Evolutionary conservation across 2,113 vertebrate genomes (phyloP), one percentile per base, ranked within the genome.

Genomic region (Alaudala cheleensis): DNA sequence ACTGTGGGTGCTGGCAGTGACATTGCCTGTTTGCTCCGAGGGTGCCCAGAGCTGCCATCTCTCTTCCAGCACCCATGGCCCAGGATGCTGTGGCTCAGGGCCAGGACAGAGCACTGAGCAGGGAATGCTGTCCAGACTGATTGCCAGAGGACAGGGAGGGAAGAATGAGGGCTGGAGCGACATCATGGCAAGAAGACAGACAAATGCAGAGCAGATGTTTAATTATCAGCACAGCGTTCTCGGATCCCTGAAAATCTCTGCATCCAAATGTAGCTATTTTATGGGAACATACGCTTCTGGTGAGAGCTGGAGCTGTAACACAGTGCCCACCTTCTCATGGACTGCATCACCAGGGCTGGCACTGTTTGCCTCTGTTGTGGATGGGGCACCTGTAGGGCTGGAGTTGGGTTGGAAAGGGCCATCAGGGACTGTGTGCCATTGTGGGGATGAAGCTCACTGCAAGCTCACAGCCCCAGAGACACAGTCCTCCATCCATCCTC

Each of bases 161-260:
- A 56, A 71, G 23, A 81, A 65, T 0, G 1, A 87, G 31, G 50
- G 54, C 64, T 90, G 51, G 60, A 95, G 62, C 3, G 0, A 42
- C 6, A 4, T 61, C 0, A 0, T 2, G 7, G 60, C 33, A 37
- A 83, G 51, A 73, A 94, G 40, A 81, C 80, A 92, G 80, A 90
- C 92, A 95, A 94, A 92, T 93, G 88, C 88, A 94, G 95, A 97
- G 37, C 96, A 97, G 95, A 97, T 95, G 96, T 96, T 96, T 94
- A 97, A 97, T 95, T 97, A 95, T 93, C 86, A 37, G 54, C 86
- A 81, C 76, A 83, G 80, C 2, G 1, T 92, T 95, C 83, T 78
- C 1, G 0, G 29, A 92, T 94, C 76, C 92, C 67, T 83, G 80
- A 90, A 96, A 96, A 88, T 93, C 88, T 97, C 86, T 86, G 80